phyloP scores from a whole-genome alignment of 2,113 vertebrate species.

The Haemorhous mexicanus region DNA sequence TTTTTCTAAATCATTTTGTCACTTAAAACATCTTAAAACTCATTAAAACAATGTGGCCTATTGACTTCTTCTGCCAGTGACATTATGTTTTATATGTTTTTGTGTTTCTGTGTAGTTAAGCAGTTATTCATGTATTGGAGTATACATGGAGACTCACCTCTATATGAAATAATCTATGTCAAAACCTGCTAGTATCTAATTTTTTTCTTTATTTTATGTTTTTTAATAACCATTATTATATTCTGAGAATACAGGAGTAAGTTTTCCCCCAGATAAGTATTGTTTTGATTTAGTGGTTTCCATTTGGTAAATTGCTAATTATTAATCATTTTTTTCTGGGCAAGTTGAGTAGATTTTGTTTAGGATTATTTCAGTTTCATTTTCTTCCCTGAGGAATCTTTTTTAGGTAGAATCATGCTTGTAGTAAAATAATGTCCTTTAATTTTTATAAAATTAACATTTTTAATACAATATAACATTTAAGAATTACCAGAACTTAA shows the following conservation, averaged over 20 bases:
- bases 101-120: not conserved
- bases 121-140: not conserved
- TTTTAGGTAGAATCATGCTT: not conserved
- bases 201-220: not conserved
- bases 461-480: not conserved
- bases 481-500: not conserved
- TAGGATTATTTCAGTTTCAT: not conserved
- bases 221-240: rapidly evolving
- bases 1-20: not conserved
- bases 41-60: not conserved
- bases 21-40: not conserved
- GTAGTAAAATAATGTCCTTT: not conserved
- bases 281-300: not conserved
- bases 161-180: not conserved
- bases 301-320: not conserved
- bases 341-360: not conserved
- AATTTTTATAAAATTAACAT: not conserved
- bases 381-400: not conserved
- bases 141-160: not conserved
- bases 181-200: not conserved
- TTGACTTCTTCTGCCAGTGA: not conserved
- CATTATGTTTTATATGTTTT: not conserved
- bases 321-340: not conserved
- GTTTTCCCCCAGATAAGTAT: not conserved
- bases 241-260: not conserved